Percentiles rank a stretch among this genome's conserved stretches.
phyloP scores from a whole-genome alignment of 2,113 vertebrate genomes.

The Puffinus mauretanicus region DNA sequence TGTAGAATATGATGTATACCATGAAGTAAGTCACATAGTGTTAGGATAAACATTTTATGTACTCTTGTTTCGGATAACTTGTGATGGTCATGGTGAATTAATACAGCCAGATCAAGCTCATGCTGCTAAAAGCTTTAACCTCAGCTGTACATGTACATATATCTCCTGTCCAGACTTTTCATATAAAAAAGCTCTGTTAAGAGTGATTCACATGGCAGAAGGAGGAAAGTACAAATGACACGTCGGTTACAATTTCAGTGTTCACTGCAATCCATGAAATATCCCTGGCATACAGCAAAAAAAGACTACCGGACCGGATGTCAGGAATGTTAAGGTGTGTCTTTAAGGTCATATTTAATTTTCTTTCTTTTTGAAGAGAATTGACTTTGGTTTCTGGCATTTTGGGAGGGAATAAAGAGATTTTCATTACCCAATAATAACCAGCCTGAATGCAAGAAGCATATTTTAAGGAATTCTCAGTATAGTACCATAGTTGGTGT shows the following conservation, averaged over 20 bases:
- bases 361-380: background rate
- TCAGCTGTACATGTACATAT: background rate
- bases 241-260: background rate
- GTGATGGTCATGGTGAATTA: background rate
- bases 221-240: slow-evolving; percentile 1
- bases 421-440: background rate
- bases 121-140: background rate
- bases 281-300: background rate
- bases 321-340: background rate
- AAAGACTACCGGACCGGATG: background rate
- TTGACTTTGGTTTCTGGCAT: background rate
- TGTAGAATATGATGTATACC: background rate
- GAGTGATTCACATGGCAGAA: background rate
- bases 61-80: background rate
- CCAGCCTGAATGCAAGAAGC: background rate
- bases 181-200: background rate
- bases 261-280: background rate
- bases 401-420: background rate
- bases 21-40: background rate
- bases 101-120: background rate
- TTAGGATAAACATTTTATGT: background rate
- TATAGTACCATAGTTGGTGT: background rate
- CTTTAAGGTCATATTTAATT: background rate
- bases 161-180: background rate
- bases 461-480: background rate